phyloP scores from a whole-genome alignment of 2,888 invertebrate species.

The Alloplasta piceator region DNA sequence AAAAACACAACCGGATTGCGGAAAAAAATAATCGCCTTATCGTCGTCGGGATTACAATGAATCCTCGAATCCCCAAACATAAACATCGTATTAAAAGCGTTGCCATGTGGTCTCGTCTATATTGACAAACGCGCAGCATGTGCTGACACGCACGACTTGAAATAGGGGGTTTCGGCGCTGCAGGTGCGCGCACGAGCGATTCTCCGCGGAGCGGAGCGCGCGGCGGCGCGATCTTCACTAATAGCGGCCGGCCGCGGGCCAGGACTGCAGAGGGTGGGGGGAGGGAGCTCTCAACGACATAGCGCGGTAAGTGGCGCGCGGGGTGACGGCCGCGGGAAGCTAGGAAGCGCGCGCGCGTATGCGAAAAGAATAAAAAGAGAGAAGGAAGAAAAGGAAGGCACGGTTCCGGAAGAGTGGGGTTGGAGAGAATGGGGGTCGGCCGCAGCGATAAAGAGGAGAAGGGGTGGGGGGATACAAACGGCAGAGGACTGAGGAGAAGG shows the following conservation, averaged over 20 bases:
- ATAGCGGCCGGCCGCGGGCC: slow-evolving; percentile 10
- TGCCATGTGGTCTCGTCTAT: slow-evolving; percentile 5
- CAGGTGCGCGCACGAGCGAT: slow-evolving; percentile 42
- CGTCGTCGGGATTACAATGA: slow-evolving; percentile 9
- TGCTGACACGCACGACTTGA: not conserved
- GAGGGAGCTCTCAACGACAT: slow-evolving; percentile 32
- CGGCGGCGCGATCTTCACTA: slow-evolving; percentile 2
- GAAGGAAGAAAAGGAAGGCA: no score
- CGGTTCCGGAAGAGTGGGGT: slow-evolving; percentile 24
- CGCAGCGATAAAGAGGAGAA: not conserved
- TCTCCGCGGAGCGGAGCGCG: not conserved
- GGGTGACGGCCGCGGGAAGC: no score
- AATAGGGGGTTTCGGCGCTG: not conserved
- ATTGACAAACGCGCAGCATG: not conserved
- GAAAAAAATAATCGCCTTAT: slow-evolving; percentile 13
- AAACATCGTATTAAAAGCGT: not conserved
- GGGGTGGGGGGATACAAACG: slow-evolving; percentile 46
- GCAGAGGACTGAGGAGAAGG: slow-evolving; percentile 51
- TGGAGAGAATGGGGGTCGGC: not conserved
- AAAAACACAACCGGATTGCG: no score
- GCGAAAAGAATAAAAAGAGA: no score
- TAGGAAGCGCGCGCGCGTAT: no score
- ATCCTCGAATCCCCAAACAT: no score
- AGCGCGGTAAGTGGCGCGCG: slow-evolving; percentile 45
- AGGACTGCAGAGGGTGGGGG: slow-evolving; percentile 8